Conservation (phyloP, 23 tunicate genomes). For the Pegea sp. region DNA sequence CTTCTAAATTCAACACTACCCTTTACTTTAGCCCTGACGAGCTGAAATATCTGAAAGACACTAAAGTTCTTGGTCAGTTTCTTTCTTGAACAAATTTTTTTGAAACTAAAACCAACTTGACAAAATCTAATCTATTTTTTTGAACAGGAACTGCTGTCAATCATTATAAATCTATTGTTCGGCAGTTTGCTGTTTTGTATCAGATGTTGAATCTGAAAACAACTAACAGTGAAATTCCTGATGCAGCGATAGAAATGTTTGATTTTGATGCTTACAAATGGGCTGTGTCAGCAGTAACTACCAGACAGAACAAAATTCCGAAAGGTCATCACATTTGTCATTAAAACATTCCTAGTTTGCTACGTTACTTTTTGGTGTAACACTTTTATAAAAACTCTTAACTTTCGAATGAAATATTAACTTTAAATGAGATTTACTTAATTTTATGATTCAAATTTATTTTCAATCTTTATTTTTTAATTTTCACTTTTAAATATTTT, state of each 20-base stretch:
- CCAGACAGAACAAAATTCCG: conserved; percentile 66
- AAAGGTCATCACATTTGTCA: conserved; percentile 9
- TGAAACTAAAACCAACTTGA: background rate
- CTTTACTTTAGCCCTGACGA: conserved; percentile 56
- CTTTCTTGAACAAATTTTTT: background rate
- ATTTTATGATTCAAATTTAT: no score
- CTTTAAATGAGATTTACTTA: no score
- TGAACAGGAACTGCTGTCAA: conserved; percentile 34
- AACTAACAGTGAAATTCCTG: conserved; percentile 19
- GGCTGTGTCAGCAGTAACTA: conserved; percentile 68
- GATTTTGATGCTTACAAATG: conserved; percentile 78
- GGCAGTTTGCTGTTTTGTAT: conserved; percentile 63
- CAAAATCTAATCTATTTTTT: background rate
- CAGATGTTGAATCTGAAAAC: conserved; percentile 14
- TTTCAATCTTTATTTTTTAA: background rate
- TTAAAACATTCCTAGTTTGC: no score
- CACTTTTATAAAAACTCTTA: background rate
- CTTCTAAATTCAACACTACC: conserved; percentile 41
- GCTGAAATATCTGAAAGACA: conserved; percentile 36
- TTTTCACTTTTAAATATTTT: background rate
- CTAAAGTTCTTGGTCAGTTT: conserved; percentile 31
- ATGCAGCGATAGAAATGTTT: conserved; percentile 24
- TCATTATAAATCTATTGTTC: conserved; percentile 64
- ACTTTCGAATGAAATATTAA: background rate
- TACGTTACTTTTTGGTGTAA: background rate